phyloP scores from a whole-genome alignment of 2,113 vertebrate genomes.

The Callipepla squamata region DNA sequence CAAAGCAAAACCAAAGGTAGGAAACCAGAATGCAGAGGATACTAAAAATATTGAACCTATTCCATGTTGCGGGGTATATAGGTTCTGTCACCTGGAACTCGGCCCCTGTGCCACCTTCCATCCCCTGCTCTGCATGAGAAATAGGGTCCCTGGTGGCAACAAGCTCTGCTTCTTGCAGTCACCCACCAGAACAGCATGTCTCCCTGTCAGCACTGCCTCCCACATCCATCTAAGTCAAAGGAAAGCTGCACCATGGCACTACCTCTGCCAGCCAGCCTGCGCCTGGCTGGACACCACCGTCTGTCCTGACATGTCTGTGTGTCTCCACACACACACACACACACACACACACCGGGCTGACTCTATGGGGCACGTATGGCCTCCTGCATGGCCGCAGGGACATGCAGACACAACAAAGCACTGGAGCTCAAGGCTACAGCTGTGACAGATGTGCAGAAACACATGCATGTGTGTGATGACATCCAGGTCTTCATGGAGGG shows the following conservation, averaged over 20 bases:
- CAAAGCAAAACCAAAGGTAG: not conserved
- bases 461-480: not conserved
- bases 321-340: not conserved
- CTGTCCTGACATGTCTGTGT: not conserved
- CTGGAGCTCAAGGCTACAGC: not conserved
- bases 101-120: not conserved
- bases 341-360: not conserved
- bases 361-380: accelerated
- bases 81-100: not conserved
- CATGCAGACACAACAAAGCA: not conserved
- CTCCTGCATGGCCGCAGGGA: not conserved
- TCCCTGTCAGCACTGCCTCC: constrained; percentile 35
- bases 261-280: not conserved
- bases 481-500: not conserved
- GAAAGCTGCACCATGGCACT: not conserved
- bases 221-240: constrained; percentile 2
- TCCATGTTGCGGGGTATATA: not conserved
- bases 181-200: constrained; percentile 30
- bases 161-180: constrained; percentile 47
- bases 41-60: constrained; percentile 17
- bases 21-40: not conserved
- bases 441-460: accelerated
- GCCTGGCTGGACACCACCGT: not conserved
- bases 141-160: constrained; percentile 7
- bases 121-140: constrained; percentile 48